A percentile compares a stretch with the other conserved stretches of the same genome.
Conservation (phyloP, 2,113 vertebrate species). For the Callopanchax toddi region DNA sequence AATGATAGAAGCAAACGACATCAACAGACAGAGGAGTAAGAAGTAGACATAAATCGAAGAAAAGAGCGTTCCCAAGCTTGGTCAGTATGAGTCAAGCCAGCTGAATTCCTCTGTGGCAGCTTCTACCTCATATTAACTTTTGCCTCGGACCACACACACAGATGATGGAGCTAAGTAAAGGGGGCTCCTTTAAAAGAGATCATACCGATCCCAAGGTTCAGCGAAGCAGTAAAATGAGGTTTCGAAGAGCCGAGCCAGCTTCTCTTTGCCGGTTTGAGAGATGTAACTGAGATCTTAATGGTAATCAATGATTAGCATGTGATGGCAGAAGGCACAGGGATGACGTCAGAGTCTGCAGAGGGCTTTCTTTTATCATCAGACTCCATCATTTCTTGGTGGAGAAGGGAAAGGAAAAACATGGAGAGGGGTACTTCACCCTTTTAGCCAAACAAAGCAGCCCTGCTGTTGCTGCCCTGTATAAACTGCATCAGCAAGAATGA, state of each 20-base stretch:
- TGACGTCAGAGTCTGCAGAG: slow-evolving; percentile 36
- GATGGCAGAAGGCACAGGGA: slow-evolving; percentile 41
- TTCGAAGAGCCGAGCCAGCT: slow-evolving; percentile 19
- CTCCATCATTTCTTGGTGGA: slow-evolving; percentile 26
- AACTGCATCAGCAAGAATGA: slow-evolving; percentile 56
- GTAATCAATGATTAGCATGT: slow-evolving; percentile 27
- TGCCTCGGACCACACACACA: slow-evolving; percentile 62
- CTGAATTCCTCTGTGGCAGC: slow-evolving; percentile 56
- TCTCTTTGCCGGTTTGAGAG: slow-evolving; percentile 36
- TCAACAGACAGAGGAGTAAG: slow-evolving; percentile 43
- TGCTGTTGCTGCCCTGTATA: slow-evolving; percentile 36
- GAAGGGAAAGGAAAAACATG: slow-evolving; percentile 21
- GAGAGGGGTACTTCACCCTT: slow-evolving; percentile 15
- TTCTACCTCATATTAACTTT: slow-evolving; percentile 61
- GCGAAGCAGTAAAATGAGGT: slow-evolving; percentile 53
- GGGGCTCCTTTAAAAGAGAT: slow-evolving; percentile 52
- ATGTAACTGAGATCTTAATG: slow-evolving; percentile 39
- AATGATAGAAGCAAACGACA: slow-evolving; percentile 32
- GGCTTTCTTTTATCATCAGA: slow-evolving; percentile 40
- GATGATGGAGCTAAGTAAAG: slow-evolving; percentile 35
- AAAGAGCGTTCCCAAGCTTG: slow-evolving; percentile 49
- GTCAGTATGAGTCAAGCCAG: slow-evolving; percentile 51
- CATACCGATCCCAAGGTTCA: slow-evolving; percentile 35
- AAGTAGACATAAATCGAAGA: slow-evolving; percentile 57
- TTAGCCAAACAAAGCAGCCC: slow-evolving; percentile 67